phyloP scores from a whole-genome alignment of 2,888 invertebrate genomes.

The Latrodectus elegans region DNA sequence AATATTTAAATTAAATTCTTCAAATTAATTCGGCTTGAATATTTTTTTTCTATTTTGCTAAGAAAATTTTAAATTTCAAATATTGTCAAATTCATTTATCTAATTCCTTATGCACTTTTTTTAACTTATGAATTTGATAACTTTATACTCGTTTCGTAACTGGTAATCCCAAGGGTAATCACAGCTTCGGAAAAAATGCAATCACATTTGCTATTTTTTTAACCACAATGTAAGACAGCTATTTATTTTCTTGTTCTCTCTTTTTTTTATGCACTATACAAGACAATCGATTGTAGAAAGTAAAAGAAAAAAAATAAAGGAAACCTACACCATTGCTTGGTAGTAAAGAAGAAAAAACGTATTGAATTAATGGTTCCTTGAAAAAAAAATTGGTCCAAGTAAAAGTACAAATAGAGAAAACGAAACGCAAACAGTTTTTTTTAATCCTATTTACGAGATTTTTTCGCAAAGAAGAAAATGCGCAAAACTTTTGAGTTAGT shows the following conservation, averaged over 20 bases:
- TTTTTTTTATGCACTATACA: constrained; percentile 30
- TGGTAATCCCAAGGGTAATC: neutral
- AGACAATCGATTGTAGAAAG: constrained; percentile 29
- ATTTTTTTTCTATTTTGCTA: too few relatives aligned
- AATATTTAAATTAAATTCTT: too few relatives aligned
- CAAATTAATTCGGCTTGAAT: too few relatives aligned
- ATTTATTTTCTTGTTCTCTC: neutral
- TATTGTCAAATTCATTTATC: too few relatives aligned
- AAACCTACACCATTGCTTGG: neutral
- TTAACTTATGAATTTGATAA: neutral
- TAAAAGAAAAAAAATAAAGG: constrained; percentile 20
- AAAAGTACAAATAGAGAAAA: constrained; percentile 5
- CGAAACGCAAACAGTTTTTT: neutral
- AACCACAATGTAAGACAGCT: neutral
- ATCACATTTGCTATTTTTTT: neutral
- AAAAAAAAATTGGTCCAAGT: neutral
- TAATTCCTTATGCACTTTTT: neutral
- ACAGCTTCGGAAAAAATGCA: neutral
- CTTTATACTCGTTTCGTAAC: neutral
- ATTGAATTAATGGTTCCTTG: neutral
- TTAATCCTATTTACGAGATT: neutral
- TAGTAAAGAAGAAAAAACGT: neutral
- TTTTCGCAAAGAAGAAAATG: neutral
- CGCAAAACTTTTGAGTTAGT: neutral
- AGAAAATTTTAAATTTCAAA: too few relatives aligned